Conservation (phyloP, 2,797 vertebrate species). For the Oreochromis grahami region DNA sequence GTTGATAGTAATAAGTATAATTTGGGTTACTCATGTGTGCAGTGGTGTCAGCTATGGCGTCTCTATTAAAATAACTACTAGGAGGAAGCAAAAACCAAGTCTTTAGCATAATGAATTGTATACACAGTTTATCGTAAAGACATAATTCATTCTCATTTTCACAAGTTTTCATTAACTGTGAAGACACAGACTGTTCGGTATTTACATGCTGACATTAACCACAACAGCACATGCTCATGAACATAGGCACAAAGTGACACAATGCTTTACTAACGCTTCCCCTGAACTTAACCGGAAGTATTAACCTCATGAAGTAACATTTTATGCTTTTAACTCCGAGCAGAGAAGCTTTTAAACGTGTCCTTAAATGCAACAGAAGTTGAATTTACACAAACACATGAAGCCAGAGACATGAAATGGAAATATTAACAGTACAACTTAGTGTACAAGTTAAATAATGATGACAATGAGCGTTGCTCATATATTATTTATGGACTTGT, state of each 20-base stretch:
- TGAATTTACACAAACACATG: neutral
- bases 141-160: neutral
- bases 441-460: neutral
- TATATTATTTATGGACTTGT: neutral
- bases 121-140: neutral
- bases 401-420: neutral
- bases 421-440: neutral
- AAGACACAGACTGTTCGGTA: neutral
- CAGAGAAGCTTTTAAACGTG: neutral
- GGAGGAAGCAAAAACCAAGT: neutral
- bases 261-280: fast-evolving
- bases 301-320: neutral
- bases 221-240: neutral
- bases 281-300: neutral
- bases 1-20: neutral
- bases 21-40: neutral
- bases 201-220: neutral
- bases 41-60: neutral
- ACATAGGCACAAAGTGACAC: neutral
- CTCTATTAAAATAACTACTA: neutral
- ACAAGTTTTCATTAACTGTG: neutral
- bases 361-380: neutral
- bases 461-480: neutral
- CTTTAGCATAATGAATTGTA: neutral
- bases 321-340: neutral